Evolutionary conservation across 2,113 vertebrate species (phyloP).

Genomic region (Lagopus muta): DNA sequence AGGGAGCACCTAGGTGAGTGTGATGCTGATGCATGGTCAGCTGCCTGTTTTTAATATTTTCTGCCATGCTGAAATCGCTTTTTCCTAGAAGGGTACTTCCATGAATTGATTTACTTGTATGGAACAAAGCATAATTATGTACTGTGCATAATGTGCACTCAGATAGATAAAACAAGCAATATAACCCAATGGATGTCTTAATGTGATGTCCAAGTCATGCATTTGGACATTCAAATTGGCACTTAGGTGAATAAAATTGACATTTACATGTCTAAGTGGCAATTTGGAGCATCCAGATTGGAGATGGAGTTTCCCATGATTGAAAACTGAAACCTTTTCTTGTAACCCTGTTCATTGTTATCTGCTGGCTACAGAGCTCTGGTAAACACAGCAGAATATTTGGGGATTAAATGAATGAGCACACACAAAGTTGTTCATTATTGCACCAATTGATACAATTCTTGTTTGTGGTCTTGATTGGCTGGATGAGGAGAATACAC

Average conservation of each 20-base stretch:
- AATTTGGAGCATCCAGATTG: constrained; percentile 58
- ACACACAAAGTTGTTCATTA: neutral
- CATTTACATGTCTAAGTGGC: constrained; percentile 59
- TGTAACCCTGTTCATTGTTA: neutral
- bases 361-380: constrained; percentile 14
- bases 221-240: constrained; percentile 65
- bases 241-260: constrained; percentile 59
- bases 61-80: constrained; percentile 46
- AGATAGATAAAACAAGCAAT: constrained; percentile 61
- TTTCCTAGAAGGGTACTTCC: constrained; percentile 33
- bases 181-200: constrained; percentile 49
- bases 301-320: constrained; percentile 23
- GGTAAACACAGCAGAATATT: neutral
- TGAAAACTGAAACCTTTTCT: constrained; percentile 46
- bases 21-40: neutral
- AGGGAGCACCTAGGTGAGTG: neutral
- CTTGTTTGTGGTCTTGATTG: neutral
- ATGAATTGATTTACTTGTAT: constrained; percentile 56
- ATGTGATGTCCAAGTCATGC: constrained; percentile 58
- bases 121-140: constrained; percentile 56
- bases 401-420: constrained; percentile 25
- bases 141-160: constrained; percentile 46
- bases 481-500: neutral
- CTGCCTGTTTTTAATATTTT: constrained; percentile 52
- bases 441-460: neutral